phyloP scores from a whole-genome alignment of 2,888 invertebrate species.

The Cheilosia impressa region DNA sequence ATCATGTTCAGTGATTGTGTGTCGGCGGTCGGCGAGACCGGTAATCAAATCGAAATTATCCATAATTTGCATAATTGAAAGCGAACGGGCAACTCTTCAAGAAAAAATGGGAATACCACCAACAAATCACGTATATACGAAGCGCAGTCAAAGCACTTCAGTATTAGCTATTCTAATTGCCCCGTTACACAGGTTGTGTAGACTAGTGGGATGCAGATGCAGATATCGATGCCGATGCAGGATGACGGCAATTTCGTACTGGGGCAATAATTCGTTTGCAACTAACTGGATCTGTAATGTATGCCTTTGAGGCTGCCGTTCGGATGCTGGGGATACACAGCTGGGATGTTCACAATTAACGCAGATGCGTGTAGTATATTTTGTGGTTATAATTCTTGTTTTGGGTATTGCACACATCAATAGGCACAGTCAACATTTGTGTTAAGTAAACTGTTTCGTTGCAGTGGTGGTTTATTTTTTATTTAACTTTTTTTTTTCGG shows the following conservation, averaged over 20 bases:
- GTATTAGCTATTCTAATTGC: constrained; percentile 26
- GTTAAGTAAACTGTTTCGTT: no score
- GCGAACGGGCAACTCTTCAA: constrained; percentile 36
- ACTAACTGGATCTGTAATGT: constrained; percentile 19
- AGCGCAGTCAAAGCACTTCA: not conserved
- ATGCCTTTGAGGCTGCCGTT: constrained; percentile 41
- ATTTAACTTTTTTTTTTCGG: no score
- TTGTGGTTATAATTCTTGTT: not conserved
- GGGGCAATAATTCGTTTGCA: constrained; percentile 2
- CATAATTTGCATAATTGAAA: constrained; percentile 73
- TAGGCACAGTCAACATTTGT: no score
- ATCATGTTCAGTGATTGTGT: constrained; percentile 68
- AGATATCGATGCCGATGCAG: not conserved
- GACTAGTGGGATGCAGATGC: constrained; percentile 4
- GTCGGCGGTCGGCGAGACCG: constrained; percentile 51
- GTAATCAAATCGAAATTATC: constrained; percentile 70
- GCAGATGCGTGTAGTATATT: not conserved
- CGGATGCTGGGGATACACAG: not conserved
- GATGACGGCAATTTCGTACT: constrained; percentile 38
- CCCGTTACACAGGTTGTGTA: constrained; percentile 21
- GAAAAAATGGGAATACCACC: constrained; percentile 1
- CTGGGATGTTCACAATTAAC: constrained; percentile 7
- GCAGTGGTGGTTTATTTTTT: no score
- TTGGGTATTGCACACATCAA: not conserved
- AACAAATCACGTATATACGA: constrained; percentile 2